phyloP scores from a whole-genome alignment of 2,888 invertebrate species.

The Morpho achilles region DNA sequence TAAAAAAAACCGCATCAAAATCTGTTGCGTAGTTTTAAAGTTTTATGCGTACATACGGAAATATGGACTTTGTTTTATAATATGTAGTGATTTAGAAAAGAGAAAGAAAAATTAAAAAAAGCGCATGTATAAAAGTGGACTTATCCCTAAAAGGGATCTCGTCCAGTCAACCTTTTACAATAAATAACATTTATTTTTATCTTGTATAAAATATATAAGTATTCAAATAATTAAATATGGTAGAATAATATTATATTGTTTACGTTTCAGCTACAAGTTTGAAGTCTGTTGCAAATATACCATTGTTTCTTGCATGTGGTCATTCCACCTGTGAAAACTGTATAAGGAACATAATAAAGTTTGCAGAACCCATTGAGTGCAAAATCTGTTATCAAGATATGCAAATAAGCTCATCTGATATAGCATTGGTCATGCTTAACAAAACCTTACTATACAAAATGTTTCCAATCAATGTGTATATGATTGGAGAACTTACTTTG shows the following conservation, averaged over 20 bases:
- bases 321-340: constrained; percentile 85
- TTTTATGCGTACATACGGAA: no score
- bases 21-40: no score
- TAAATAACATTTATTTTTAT: no score
- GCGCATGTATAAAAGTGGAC: no score
- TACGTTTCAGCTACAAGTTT: constrained; percentile 36
- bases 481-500: constrained; percentile 59
- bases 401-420: constrained; percentile 37
- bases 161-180: no score
- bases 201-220: no score
- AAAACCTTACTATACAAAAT: constrained; percentile 43
- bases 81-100: no score
- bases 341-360: constrained; percentile 54
- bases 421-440: constrained; percentile 37
- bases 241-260: not conserved
- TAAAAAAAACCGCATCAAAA: no score
- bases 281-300: constrained; percentile 53
- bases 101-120: no score
- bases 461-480: constrained; percentile 57
- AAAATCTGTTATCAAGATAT: constrained; percentile 62
- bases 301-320: constrained; percentile 82
- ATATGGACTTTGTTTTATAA: no score
- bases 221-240: no score
- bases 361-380: constrained; percentile 67
- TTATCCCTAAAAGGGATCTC: no score